A percentile compares a stretch with the other conserved stretches of the same genome.
Evolutionary conservation across 2,113 vertebrate genomes (phyloP).

Genomic region (Plecturocebus donacophilus): DNA sequence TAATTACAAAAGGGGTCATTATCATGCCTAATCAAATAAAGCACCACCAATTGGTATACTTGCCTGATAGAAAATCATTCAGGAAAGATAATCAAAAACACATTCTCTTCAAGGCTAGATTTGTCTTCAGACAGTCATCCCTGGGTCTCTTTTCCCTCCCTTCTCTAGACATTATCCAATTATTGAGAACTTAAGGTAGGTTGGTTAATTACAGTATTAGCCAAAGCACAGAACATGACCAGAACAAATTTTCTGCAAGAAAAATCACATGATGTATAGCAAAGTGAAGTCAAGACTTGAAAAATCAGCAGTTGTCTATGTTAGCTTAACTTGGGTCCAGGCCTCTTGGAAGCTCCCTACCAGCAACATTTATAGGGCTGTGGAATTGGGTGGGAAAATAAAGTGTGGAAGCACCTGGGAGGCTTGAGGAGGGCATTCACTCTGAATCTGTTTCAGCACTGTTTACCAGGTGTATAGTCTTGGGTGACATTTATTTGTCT

Average conservation of each 20-base stretch:
- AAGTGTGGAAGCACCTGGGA: not conserved
- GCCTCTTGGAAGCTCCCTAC: not conserved
- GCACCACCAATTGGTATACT: not conserved
- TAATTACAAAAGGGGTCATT: not conserved
- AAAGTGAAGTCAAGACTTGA: not conserved
- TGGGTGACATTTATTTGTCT: not conserved
- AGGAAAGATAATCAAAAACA: not conserved
- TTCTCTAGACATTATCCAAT: not conserved
- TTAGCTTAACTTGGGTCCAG: not conserved
- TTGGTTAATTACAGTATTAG: not conserved
- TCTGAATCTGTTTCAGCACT: not conserved
- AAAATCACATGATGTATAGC: not conserved
- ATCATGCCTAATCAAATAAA: constrained; percentile 1
- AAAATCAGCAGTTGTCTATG: not conserved
- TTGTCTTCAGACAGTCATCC: not conserved
- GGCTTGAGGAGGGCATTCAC: rapidly evolving
- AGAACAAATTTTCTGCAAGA: not conserved
- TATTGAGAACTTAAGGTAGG: not conserved
- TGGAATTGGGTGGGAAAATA: not conserved
- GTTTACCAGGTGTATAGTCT: not conserved
- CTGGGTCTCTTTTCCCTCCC: rapidly evolving
- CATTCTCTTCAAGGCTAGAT: rapidly evolving
- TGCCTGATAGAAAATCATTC: not conserved
- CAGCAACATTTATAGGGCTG: not conserved
- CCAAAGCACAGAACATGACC: not conserved